Base-by-base conservation (phyloP, 2,113 vertebrate species). In the Acrocephalus arundinaceus region DNA sequence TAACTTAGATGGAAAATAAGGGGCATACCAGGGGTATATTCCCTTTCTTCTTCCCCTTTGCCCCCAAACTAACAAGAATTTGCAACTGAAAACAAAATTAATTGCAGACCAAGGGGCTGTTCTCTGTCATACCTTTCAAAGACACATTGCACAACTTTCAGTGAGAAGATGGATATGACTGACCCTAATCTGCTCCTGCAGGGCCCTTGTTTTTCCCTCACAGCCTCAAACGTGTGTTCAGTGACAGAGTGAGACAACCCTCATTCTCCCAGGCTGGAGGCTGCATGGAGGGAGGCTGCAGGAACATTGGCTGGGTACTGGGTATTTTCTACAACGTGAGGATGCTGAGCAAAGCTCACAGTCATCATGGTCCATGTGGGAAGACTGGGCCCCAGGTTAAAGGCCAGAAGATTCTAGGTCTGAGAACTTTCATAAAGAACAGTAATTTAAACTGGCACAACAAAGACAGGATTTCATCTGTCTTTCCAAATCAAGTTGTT, bases 401-500 rank as follows among this genome's bases (percentile, higher is more conserved):
- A 30, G 46, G 12, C 21, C 61, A 9, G 58, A 79, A 83, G 41
- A 10, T 45, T 55, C 35, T 57, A 70, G 12, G 43, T 57, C 31
- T 87, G 39, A 67, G 58, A 43, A 39, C 67, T 90, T 87, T 46
- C 15, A 7, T 43, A 13, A 61, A 8, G 30, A 91, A 41, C 27
- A 54, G 7, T 73, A 70, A 89, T 94, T 93, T 33, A 77, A 63
- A 24, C 8, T 76, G 93, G 16, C 74, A 55, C 49, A 61, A 73
- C 28, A 79, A 58, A 80, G 71, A 41, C 11, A 27, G 4, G 9
- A 21, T 87, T 85, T 85, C 6, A 58, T 67, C 58, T 85, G 49
- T 79, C 66, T 79, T 91, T 85, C 67, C 78, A 74, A 91, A 89
- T 89, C n/a, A 78, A 61, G 7, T 49, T 74, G 12, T 33, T 82